Base-by-base conservation (phyloP, 2,888 invertebrate species). In the Autographa gamma region DNA sequence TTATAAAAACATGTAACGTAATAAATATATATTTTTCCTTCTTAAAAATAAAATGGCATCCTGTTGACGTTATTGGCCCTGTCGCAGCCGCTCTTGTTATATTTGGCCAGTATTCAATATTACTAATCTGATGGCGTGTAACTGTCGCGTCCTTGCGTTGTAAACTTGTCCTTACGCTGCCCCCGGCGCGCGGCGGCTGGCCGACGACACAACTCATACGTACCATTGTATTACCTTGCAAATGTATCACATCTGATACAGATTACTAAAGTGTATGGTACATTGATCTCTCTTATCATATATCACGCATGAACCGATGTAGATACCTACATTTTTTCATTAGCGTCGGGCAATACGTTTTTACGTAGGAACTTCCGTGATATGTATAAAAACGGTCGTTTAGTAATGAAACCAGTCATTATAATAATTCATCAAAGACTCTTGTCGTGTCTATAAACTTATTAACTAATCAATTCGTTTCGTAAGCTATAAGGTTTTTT, bases 21-120 rank as follows among this genome's bases (percentile, higher is more conserved):
- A 25, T 25, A 25, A 25, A 25, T 25, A 25, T 3, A 41, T 31
- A 56, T 71, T 77, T 73, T 80, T 66, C 65, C 65, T 60, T 52
- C 18, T 62, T 66, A 65, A 77, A 74, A 81, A 75, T 66, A 71
- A 63, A 72, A 43, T 69, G 65, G 54, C 34, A 60, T 73, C 58
- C 69, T 73, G 74, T 76, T 75, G 77, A 74, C 78, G 77, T 63
- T 31, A 64, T 66, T 71, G 71, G 54, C 74, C 74, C 66, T 82
- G 76, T 79, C 76, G 52, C 72, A 71, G 14, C 13, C 14, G 16
- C 58, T 79, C 63, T 52, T 70, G 80, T 81, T 85, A 70, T 81
- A 82, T 89, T 92, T 92, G 91, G 91, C 90, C 81, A 74, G 78
- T 83, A 86, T 85, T 92, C 90, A 90, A 80, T 80, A 78, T 79